phyloP scores from a whole-genome alignment of 2,888 invertebrate genomes.

The Palloptera scutellata region DNA sequence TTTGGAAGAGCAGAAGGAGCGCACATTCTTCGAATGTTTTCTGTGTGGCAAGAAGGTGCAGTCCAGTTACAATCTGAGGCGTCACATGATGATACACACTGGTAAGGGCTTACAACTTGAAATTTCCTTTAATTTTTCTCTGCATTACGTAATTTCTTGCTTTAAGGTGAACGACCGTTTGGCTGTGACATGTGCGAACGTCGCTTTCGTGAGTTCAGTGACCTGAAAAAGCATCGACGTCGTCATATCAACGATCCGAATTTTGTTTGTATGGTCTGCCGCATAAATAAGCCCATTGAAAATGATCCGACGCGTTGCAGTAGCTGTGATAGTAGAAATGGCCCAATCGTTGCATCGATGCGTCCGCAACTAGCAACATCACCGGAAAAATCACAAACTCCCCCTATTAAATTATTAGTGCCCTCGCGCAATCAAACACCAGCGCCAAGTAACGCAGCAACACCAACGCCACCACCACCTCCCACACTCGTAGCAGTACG shows the following conservation, averaged over 20 bases:
- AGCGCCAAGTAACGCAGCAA: constrained; percentile 13
- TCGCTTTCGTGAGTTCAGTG: constrained; percentile 62
- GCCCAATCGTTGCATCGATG: constrained; percentile 39
- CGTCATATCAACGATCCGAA: constrained; percentile 55
- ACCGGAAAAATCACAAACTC: constrained; percentile 32
- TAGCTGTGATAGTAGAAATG: constrained; percentile 55
- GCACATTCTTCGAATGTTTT: constrained; percentile 59
- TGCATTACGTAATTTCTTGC: not conserved
- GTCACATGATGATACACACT: constrained; percentile 65
- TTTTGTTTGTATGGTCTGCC: constrained; percentile 61
- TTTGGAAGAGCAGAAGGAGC: constrained; percentile 54
- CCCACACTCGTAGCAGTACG: constrained; percentile 16
- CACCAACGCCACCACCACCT: constrained; percentile 18
- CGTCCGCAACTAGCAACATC: constrained; percentile 30
- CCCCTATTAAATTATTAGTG: constrained; percentile 20
- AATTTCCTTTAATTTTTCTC: not conserved
- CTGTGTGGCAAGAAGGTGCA: constrained; percentile 62
- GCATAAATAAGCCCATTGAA: constrained; percentile 49
- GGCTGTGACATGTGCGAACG: constrained; percentile 62
- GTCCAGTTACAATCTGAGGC: constrained; percentile 61
- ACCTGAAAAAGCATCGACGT: constrained; percentile 62
- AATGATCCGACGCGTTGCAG: constrained; percentile 60
- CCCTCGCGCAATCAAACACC: constrained; percentile 26
- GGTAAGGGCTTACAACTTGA: constrained; percentile 44
- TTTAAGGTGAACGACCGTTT: constrained; percentile 60